Percentiles rank a stretch among this genome's conserved stretches.
Conservation (phyloP, 2,888 invertebrate genomes). For the Melinaea menophilus region DNA sequence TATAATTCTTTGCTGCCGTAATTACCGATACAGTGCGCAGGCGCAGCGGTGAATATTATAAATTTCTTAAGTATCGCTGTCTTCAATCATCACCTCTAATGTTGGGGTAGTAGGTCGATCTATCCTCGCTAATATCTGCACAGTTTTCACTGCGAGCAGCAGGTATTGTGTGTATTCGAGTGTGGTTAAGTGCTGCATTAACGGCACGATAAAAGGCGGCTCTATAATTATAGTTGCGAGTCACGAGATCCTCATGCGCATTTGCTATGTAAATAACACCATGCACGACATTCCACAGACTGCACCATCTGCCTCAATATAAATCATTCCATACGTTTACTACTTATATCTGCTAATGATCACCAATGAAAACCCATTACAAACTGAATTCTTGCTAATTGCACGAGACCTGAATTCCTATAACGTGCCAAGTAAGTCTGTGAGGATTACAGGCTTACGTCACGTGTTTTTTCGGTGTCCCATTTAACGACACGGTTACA, state of each 20-base stretch:
- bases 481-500: slow-evolving; percentile 3
- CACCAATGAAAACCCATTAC: background rate
- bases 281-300: slow-evolving; percentile 51
- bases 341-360: background rate
- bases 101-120: slow-evolving; percentile 41
- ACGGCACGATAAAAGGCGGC: slow-evolving; percentile 59
- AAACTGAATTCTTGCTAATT: background rate
- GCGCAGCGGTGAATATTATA: slow-evolving; percentile 23
- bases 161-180: slow-evolving; percentile 61
- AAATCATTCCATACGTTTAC: slow-evolving; percentile 45
- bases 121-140: slow-evolving; percentile 49
- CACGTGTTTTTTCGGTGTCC: background rate
- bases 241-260: slow-evolving; percentile 57
- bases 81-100: slow-evolving; percentile 38
- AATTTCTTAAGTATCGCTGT: slow-evolving; percentile 27
- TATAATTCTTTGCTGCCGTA: slow-evolving; percentile 33
- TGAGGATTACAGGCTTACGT: background rate
- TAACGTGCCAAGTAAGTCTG: background rate
- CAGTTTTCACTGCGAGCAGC: slow-evolving; percentile 49
- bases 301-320: slow-evolving; percentile 40
- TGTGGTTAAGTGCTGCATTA: slow-evolving; percentile 59
- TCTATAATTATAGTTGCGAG: slow-evolving; percentile 64
- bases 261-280: slow-evolving; percentile 58
- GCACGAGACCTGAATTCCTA: slow-evolving; percentile 5
- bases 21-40: slow-evolving; percentile 32